Base-by-base conservation (phyloP, 2,888 invertebrate species). In the Scelioninae gen. 1 region DNA sequence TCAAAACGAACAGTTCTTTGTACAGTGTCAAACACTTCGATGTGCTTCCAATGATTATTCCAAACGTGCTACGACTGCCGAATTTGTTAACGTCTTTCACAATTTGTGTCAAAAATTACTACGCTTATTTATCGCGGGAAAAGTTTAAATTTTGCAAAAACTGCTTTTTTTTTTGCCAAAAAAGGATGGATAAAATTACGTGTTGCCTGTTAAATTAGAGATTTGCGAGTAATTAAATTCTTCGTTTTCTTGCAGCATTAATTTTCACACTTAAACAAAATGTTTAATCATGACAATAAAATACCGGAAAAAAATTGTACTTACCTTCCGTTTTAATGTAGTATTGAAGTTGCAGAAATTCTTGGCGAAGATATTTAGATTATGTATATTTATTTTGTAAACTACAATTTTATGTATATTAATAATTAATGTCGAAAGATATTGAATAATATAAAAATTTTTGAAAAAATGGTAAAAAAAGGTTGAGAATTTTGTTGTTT, bases 1-100 rank as follows among this genome's bases (percentile, higher is more conserved):
- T 88, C 87, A 85, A 87, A 88, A 86, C 87, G 86, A 85, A 85
- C 84, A 82, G 62, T 83, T 85, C 86, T 85, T 87, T 85, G 86
- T 85, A 85, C 82, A 79, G 83, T 82, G 87, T 86, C 85, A 69
- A 82, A 86, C 84, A 51, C 58, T 55, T 69, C 85, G 85, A 85
- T 86, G 88, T 84, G 84, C 75, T 84, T 85, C 84, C 86, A 86
- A 80, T 86, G 88, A 85, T 87, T 84, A 82, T 81, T 82, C 69
- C 32, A 63, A 78, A 79, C 83, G 83, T 84, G 81, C 51, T 49
- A 51, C 58, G 83, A 83, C 71, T 84, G 68, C 75, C 79, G 51
- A 85, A 83, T 83, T 82, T 78, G 80, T 83, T 83, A 65, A 43
- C 16, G 63, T 72, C 80, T 66, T 77, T 66, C 63, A 60, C 83